Evolutionary conservation across 2,797 vertebrate genomes (phyloP).

Genomic region (Xyrichtys novacula): DNA sequence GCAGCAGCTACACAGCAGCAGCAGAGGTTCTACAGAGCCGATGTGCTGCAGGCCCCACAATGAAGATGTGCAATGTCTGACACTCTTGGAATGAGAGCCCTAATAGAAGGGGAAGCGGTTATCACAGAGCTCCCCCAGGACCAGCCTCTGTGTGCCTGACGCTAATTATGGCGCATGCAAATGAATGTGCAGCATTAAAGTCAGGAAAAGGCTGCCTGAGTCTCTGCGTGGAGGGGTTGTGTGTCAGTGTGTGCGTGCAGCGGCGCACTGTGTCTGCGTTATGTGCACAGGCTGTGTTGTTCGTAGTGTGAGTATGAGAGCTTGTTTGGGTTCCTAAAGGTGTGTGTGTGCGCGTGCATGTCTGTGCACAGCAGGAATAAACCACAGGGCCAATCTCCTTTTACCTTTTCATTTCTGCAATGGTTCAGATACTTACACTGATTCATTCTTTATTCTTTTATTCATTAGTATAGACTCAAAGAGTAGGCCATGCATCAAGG

Average conservation of each 20-base stretch:
- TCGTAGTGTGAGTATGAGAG: constrained; percentile 12
- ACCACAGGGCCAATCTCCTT: constrained; percentile 43
- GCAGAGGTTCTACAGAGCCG: constrained; percentile 90
- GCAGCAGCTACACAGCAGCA: constrained; percentile 85
- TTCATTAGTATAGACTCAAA: constrained; percentile 69
- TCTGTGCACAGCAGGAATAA: constrained; percentile 35
- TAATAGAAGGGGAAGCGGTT: constrained; percentile 95
- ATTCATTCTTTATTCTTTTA: constrained; percentile 74
- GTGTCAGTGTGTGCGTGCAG: constrained; percentile 42
- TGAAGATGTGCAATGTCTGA: constrained; percentile 96
- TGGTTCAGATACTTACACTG: constrained; percentile 71
- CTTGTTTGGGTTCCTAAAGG: constrained; percentile 45
- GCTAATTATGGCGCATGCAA: constrained; percentile 97
- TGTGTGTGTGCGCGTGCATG: not conserved
- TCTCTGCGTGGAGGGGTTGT: constrained; percentile 59
- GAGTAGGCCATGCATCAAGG: constrained; percentile 62
- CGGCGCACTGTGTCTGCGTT: constrained; percentile 11
- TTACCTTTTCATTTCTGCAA: constrained; percentile 52
- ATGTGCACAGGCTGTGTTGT: constrained; percentile 21
- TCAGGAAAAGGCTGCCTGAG: constrained; percentile 72
- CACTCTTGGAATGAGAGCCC: constrained; percentile 95
- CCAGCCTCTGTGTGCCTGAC: constrained; percentile 89
- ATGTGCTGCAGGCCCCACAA: constrained; percentile 89
- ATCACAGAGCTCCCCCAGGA: constrained; percentile 93
- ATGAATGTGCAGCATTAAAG: constrained; percentile 86